Base-by-base conservation (phyloP, 2,113 vertebrate species). In the Electrona antarctica region DNA sequence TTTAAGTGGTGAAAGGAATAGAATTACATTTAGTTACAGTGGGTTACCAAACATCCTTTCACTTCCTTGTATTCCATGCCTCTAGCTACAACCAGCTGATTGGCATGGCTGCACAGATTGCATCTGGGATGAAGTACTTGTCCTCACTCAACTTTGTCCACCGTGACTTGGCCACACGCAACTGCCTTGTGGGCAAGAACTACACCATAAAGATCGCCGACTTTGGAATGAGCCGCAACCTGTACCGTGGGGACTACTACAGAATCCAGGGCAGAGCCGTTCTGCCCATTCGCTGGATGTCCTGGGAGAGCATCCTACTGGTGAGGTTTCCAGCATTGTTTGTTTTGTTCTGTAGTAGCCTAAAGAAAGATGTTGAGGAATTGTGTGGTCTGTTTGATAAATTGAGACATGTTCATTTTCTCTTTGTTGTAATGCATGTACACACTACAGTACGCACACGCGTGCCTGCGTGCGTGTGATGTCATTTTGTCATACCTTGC, bases 281-380 rank as follows among this genome's bases (percentile, higher is more conserved):
- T 57, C 95, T 99, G n/a, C 98, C 98, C 4, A 99, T 99, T 71
- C 96, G 97, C 79, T 99, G 98, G 98, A 99, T 99, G 98, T 97
- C 98, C 5, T 99, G 97, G 98, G 98, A 99, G 86, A 98, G 98
- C 90, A 97, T 99, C 74, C 90, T 99, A 7, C 89, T 99, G 93
- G 98, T 98, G 86, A 57, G 90, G 58, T 3, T 6, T 14, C 2
- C 6, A 2, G 21, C 4, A 49, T 11, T 11, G 58, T 2, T 12
- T 6, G 11, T n/a, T 56, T 56, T 13, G 14, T 55, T 13, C 13
- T n/a, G 52, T 54, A 13, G 52, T 13, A 41, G 1, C 10, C 48
- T 51, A 6, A 10, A 29, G 28, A 6, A 28, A 14, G 29, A 14
- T 4, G 11, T 21, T 21, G 21, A 21, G 21, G 21, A 21, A 21